A percentile compares a stretch with the other conserved stretches of the same genome.
Conservation (phyloP, 2,113 vertebrate species). For the Rhinolophus sinicus region DNA sequence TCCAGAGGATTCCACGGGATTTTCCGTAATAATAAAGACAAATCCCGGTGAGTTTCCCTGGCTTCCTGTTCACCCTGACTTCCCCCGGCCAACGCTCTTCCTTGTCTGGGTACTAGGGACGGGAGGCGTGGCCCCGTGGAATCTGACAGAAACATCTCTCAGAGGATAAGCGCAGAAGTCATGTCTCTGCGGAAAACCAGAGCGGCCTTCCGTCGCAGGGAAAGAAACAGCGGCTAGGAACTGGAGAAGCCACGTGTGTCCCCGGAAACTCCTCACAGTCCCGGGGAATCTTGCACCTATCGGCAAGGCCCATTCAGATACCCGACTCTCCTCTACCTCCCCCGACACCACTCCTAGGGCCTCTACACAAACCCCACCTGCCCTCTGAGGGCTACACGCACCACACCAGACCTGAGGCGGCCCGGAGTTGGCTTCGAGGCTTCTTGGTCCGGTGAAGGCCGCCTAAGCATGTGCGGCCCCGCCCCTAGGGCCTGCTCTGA, state of each 20-base stretch:
- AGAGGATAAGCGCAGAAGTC: not conserved
- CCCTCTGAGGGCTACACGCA: not conserved
- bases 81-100: not conserved
- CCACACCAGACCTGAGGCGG: accelerated
- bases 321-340: too few species aligned
- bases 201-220: not conserved
- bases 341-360: too few species aligned
- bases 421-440: accelerated
- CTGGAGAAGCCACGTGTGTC: not conserved
- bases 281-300: not conserved
- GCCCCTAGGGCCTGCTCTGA: not conserved
- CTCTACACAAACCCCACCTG: not conserved
- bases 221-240: not conserved
- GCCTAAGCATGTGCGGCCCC: not conserved
- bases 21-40: not conserved
- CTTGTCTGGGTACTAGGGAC: too few species aligned
- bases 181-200: not conserved
- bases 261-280: not conserved
- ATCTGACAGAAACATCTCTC: not conserved
- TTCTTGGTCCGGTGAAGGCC: accelerated
- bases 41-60: not conserved
- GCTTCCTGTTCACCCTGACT: not conserved
- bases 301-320: accelerated
- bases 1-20: not conserved
- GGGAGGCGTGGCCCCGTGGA: not conserved